Evolutionary conservation across 2,113 vertebrate genomes (phyloP), one percentile per base, ranked within the genome.

Genomic region (Poecilia latipinna): DNA sequence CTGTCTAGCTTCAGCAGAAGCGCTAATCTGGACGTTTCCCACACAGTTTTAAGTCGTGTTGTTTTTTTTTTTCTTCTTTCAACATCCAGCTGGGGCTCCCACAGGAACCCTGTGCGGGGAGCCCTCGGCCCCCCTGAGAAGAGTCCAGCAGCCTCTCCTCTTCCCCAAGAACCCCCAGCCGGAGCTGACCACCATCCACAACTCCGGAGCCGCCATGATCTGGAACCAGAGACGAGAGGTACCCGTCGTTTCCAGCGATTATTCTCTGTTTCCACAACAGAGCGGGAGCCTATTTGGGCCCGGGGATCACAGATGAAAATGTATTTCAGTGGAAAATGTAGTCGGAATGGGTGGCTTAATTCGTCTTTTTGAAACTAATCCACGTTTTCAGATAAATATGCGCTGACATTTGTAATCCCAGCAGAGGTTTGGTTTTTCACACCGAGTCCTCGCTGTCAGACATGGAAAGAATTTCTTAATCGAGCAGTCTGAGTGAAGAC

Each of bases 51-150:
- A 62, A 74, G 64, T 26, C 15, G 1, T 57, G 1, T 26, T 66
- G 26, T 26, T 37, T 61, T 35, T 37, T 37, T 37, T 10, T 11
- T 37, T 37, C 11, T 37, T 54, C 24, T 78, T 24, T 81, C 35
- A 54, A 72, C 39, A 12, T 22, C 54, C 86, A 95, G 94, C 74
- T 37, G 95, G 94, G 8, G 70, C 87, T 0, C 87, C 95, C 0
- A 78, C 80, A 32, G 95, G 95, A 31, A 93, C 94, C 66, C 82
- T 95, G 71, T 95, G 95, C 29, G 95, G 95, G 0, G 95, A 95
- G 77, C 91, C 91, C 6, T 95, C 95, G 0, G 94, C 94, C 82
- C 95, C 95, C 4, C 89, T 95, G 60, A 94, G 95, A 79, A 90
- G 95, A 31, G 94, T 93, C 89, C 92, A 89, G 89, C 94, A 95